Conservation (phyloP, 2,797 vertebrate genomes). For the Xyrichtys novacula region DNA sequence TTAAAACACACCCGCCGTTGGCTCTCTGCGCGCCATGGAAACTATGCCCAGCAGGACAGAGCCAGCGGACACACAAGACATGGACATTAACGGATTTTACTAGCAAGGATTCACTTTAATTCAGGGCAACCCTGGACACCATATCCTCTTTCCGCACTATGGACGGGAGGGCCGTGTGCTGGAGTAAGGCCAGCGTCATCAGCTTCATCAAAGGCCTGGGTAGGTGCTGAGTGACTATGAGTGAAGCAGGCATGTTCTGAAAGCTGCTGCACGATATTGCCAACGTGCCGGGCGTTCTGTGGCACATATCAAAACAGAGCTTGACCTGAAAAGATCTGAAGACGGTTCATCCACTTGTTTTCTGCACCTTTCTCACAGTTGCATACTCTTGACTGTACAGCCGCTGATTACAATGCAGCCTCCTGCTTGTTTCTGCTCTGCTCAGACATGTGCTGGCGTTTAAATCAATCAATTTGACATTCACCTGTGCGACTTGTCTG, state of each 20-base stretch:
- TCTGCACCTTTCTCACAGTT: constrained; percentile 17
- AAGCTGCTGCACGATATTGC: constrained; percentile 34
- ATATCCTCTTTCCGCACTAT: constrained; percentile 82
- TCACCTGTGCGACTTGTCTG: background rate
- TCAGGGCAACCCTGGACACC: constrained; percentile 70
- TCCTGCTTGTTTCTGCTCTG: background rate
- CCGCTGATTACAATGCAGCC: background rate
- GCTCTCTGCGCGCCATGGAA: constrained; percentile 69
- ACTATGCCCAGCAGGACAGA: constrained; percentile 59
- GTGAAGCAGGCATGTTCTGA: constrained; percentile 48
- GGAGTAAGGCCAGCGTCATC: constrained; percentile 94
- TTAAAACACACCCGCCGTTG: constrained; percentile 60
- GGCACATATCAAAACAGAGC: constrained; percentile 13
- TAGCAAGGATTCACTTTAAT: constrained; percentile 49
- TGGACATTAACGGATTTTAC: constrained; percentile 62
- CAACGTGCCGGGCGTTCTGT: constrained; percentile 59
- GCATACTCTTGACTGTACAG: background rate
- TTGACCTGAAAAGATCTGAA: constrained; percentile 42
- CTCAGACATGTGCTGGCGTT: background rate
- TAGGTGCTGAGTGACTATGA: constrained; percentile 71
- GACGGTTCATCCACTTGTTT: constrained; percentile 6
- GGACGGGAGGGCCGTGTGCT: constrained; percentile 93
- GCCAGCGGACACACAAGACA: constrained; percentile 57
- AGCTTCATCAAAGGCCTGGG: constrained; percentile 96
- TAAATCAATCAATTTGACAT: background rate